A percentile compares a stretch with the other conserved stretches of the same genome.
phyloP scores from a whole-genome alignment of 2,888 invertebrate species.

The Scrobipalpa costella region DNA sequence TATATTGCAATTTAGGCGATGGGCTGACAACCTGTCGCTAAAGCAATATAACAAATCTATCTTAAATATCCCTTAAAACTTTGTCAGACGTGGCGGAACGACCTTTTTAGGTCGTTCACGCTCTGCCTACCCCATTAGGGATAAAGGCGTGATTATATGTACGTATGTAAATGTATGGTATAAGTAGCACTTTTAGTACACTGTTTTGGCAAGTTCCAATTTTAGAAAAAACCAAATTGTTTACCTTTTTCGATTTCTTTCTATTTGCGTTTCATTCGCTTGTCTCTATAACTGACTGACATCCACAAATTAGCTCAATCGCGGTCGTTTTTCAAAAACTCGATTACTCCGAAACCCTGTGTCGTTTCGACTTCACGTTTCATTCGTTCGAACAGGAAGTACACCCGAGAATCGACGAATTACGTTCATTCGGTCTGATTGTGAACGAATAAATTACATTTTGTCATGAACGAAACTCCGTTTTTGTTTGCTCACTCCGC shows the following conservation, averaged over 20 bases:
- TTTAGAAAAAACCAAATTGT: neutral
- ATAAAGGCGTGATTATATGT: too few relatives aligned
- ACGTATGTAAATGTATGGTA: too few relatives aligned
- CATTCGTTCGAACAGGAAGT: constrained; percentile 38
- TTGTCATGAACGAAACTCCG: constrained; percentile 42
- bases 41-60: too few relatives aligned
- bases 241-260: neutral
- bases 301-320: neutral
- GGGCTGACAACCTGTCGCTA: too few relatives aligned
- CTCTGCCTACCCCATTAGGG: too few relatives aligned
- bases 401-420: constrained; percentile 1
- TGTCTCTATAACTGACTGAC: neutral
- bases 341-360: constrained; percentile 7
- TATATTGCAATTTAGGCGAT: too few relatives aligned
- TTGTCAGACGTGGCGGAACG: too few relatives aligned
- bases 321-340: constrained; percentile 14
- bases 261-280: neutral
- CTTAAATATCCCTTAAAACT: too few relatives aligned
- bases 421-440: constrained; percentile 38
- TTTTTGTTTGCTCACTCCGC: constrained; percentile 43
- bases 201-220: too few relatives aligned
- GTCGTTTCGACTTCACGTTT: constrained; percentile 8
- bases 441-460: constrained; percentile 48
- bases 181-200: too few relatives aligned
- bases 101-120: too few relatives aligned